Base-by-base conservation (phyloP, 1,140 invertebrate genomes). In the Vanessa atalanta region DNA sequence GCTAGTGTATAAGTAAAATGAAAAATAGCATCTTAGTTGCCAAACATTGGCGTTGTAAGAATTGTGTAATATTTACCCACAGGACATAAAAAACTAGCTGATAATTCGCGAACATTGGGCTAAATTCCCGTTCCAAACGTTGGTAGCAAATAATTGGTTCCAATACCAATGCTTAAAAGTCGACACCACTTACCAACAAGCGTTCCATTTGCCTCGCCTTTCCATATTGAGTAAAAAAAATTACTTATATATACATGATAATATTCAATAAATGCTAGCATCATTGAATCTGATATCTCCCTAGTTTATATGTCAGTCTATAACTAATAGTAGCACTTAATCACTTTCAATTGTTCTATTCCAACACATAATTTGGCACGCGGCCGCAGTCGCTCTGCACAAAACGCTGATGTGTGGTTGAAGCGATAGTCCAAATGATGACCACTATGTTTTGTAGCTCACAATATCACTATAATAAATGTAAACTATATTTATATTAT, bases 261-360 rank as follows among this genome's bases (percentile, higher is more conserved):
- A 14, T 15, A 50, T 2, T 15, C 1, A 50, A 14, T 15, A 15
- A 14, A 14, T 50, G 20, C 16, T 26, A 12, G 16, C 53, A 23
- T 57, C 20, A 57, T 57, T 57, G 20, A 26, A 57, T 23, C 23
- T 14, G 11, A 57, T n/a, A 50, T 23, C 20, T 57, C 7, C 13
- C 1, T 23, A 20, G 16, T 57, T 57, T 57, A 57, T 57, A 57
- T 57, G 9, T 57, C n/a, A 16, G 13, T 57, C 20, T 57, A 73
- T 66, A 73, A 73, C 20, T 48, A 67, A 66, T 66, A 55, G 55
- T 51, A 73, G 13, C 51, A 50, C 67, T 73, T 63, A 63, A 73
- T 73, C 72, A 73, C 65, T 73, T 73, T 73, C 72, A 73, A 73
- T 73, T 68, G 72, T 73, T 73, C 72, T 66, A 65, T 68, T 55